phyloP scores from a whole-genome alignment of 1,140 invertebrate genomes.

The Riptortus pedestris region DNA sequence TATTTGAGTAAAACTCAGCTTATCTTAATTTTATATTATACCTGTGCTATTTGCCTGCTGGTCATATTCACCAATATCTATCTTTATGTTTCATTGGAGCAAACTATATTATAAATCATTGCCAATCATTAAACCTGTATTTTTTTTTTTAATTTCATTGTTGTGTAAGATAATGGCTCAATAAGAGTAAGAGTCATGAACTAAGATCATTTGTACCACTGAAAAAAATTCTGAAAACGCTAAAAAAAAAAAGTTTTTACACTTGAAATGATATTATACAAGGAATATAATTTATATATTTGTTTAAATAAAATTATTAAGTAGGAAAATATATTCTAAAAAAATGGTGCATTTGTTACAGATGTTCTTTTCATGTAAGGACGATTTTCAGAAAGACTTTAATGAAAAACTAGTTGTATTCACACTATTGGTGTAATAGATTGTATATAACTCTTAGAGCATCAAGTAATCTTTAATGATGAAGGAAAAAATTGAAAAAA shows the following conservation, averaged over 20 bases:
- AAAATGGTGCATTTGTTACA: slow-evolving; percentile 24
- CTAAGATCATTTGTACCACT: slow-evolving; percentile 22
- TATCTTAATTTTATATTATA: too few species aligned
- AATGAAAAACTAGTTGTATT: slow-evolving; percentile 23
- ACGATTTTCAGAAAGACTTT: slow-evolving; percentile 20
- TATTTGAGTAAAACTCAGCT: too few species aligned
- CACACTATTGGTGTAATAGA: slow-evolving; percentile 22
- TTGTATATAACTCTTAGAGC: slow-evolving; percentile 18
- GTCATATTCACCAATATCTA: too few species aligned
- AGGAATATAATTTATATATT: slow-evolving; percentile 26
- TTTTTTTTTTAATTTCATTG: slow-evolving; percentile 5
- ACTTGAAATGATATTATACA: slow-evolving; percentile 17
- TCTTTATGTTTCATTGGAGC: too few species aligned
- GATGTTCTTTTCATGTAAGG: slow-evolving; percentile 22
- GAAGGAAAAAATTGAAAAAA: slow-evolving; percentile 5
- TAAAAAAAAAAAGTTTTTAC: slow-evolving; percentile 7
- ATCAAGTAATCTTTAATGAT: slow-evolving; percentile 12
- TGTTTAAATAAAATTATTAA: slow-evolving; percentile 26
- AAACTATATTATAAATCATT: too few species aligned
- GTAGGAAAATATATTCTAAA: slow-evolving; percentile 29
- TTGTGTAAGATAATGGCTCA: slow-evolving; percentile 10
- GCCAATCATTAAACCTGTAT: too few species aligned
- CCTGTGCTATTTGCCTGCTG: too few species aligned
- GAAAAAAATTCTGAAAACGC: too few species aligned
- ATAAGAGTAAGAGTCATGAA: slow-evolving; percentile 11